Evolutionary conservation across 2,113 vertebrate genomes (phyloP), one percentile per base, ranked within the genome.

Genomic region (Anser cygnoides): DNA sequence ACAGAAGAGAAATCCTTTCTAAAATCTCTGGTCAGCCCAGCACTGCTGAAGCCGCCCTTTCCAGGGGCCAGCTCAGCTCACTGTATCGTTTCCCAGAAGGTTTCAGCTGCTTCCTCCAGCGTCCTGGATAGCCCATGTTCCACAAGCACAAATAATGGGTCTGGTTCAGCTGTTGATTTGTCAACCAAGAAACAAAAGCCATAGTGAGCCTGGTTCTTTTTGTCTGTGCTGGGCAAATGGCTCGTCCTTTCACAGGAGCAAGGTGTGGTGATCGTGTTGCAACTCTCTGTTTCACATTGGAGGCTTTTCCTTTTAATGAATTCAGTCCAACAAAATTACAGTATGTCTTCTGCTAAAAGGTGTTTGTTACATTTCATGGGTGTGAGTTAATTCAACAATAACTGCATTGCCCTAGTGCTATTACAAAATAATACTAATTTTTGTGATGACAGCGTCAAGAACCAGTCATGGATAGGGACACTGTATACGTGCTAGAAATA

Each of bases 381-480:
- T 92, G 79, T 88, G 94, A 96, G 93, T 97, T 96, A 95, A 79
- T 94, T 86, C 70, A 54, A 35, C n/a, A 58, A 31, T 39, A 84
- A 55, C 61, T 91, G 17, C 18, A 19, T 31, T 94, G 90, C 29
- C 13, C 35, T 72, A 15, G 7, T 72, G 33, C 29, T 87, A 8
- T 87, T 75, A 74, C n/a, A 72, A 65, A 78, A 68, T 52, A 49
- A 68, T 87, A 13, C 15, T 58, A 15, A 4, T 63, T 89, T 71
- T 78, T 82, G 62, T 70, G 66, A 33, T 44, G 57, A 13, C 31
- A 46, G 18, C 8, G 0, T 50, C 50, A 75, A 71, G 50, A 87
- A n/a, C 10, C 21, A 31, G 29, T 16, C 54, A 37, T 0, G 3
- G 81, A 29, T 49, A 41, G 50, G 29, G 72, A 5, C 13, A 37